phyloP scores from a whole-genome alignment of 2,113 vertebrate genomes.

The Peromyscus californicus region DNA sequence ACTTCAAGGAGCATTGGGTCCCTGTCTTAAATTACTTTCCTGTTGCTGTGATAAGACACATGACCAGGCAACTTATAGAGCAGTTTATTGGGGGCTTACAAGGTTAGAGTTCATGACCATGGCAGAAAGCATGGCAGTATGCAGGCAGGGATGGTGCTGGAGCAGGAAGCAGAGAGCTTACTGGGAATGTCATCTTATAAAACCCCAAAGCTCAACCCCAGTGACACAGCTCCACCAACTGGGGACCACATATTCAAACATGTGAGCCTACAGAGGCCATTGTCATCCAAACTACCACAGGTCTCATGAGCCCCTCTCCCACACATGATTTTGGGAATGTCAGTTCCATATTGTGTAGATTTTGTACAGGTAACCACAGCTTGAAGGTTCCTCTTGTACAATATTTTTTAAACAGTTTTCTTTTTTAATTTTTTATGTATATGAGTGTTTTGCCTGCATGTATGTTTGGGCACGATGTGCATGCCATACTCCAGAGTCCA shows the following conservation, averaged over 20 bases:
- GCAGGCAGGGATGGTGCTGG: background rate
- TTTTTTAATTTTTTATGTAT: background rate
- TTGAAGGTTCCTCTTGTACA: background rate
- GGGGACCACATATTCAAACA: background rate
- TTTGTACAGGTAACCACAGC: background rate
- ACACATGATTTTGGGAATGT: background rate
- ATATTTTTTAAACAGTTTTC: background rate
- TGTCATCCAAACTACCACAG: background rate
- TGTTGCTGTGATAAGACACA: background rate
- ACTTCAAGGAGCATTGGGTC: background rate
- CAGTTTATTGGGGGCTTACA: background rate
- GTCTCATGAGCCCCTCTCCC: no score
- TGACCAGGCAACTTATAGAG: background rate
- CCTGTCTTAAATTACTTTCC: background rate
- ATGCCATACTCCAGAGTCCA: no score
- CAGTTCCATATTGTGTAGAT: background rate
- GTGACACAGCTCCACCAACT: background rate
- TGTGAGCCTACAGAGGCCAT: background rate
- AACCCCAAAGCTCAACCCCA: background rate
- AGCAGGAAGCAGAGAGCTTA: background rate
- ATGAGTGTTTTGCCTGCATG: background rate
- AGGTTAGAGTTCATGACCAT: background rate
- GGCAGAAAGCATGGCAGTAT: background rate
- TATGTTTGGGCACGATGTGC: no score
- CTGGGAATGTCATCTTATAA: background rate